Conservation (phyloP, 2,888 invertebrate genomes). For the Melanostoma scalare region DNA sequence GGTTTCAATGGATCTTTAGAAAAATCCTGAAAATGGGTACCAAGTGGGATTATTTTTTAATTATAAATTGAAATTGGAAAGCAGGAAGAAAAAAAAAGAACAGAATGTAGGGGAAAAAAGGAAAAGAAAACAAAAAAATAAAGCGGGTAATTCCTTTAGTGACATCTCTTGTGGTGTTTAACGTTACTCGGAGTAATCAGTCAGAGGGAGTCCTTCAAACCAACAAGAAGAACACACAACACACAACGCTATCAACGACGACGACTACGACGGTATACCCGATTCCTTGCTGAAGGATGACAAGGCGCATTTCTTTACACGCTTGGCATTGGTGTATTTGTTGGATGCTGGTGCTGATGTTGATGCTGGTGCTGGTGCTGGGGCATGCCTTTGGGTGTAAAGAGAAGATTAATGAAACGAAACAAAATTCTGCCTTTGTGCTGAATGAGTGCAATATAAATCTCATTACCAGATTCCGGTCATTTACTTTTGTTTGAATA, state of each 20-base stretch:
- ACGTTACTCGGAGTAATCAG: constrained; percentile 54
- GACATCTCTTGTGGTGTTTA: constrained; percentile 59
- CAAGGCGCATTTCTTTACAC: constrained; percentile 35
- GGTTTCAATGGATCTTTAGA: constrained; percentile 36
- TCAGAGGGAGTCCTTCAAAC: constrained; percentile 30
- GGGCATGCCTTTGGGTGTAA: constrained; percentile 58
- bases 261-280: no score
- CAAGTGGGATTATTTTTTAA: constrained; percentile 66
- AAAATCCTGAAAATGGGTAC: constrained; percentile 47
- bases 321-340: constrained; percentile 21
- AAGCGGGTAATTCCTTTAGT: constrained; percentile 57
- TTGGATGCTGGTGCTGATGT: constrained; percentile 16
- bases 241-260: constrained; percentile 4
- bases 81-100: constrained; percentile 1
- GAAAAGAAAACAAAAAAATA: constrained; percentile 16
- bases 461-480: constrained; percentile 60
- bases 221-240: constrained; percentile 6
- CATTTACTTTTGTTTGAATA: constrained; percentile 60
- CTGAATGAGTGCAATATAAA: constrained; percentile 50
- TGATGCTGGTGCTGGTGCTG: constrained; percentile 12
- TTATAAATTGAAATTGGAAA: constrained; percentile 63
- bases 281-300: constrained; percentile 29
- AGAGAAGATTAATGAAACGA: constrained; percentile 64
- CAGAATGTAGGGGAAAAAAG: constrained; percentile 7
- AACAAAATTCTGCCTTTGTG: constrained; percentile 55